Evolutionary conservation across 2,888 invertebrate genomes (phyloP).

Genomic region (Microplitis deprimator): DNA sequence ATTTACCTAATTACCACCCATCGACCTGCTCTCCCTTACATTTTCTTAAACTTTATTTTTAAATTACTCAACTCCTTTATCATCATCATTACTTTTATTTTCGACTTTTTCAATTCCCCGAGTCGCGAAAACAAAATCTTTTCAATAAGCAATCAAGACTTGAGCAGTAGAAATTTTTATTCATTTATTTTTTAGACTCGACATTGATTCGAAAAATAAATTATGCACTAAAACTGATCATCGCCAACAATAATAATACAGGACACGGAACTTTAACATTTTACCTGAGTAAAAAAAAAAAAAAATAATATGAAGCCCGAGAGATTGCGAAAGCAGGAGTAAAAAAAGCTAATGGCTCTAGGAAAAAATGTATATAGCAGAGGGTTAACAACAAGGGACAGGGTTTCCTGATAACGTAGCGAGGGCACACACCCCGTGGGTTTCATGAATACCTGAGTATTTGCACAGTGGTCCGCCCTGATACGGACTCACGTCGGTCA

Average conservation of each 20-base stretch:
- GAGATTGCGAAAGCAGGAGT: background rate
- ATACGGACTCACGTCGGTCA: conserved; percentile 44
- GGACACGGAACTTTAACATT: too few species aligned
- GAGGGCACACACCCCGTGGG: conserved; percentile 59
- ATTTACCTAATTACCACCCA: conserved; percentile 62
- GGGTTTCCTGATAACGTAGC: conserved; percentile 45
- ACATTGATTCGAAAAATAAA: too few species aligned
- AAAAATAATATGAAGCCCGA: background rate
- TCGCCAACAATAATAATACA: too few species aligned
- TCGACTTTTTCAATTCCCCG: background rate
- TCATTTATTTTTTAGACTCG: too few species aligned
- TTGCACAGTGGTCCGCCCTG: conserved; percentile 59
- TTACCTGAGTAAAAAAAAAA: background rate
- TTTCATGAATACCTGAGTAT: conserved; percentile 69
- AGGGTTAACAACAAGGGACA: conserved; percentile 3
- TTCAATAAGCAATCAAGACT: too few species aligned
- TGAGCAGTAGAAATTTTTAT: too few species aligned
- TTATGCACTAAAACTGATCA: too few species aligned
- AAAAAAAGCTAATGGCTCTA: background rate
- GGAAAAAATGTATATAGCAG: background rate
- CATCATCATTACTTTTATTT: background rate
- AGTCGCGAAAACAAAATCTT: too few species aligned
- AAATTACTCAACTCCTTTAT: conserved; percentile 9
- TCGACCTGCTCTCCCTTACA: conserved; percentile 43
- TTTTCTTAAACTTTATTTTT: background rate